A percentile compares a stretch with the other conserved stretches of the same genome.
Conservation (phyloP, 2,113 vertebrate genomes). For the Camelus bactrianus region DNA sequence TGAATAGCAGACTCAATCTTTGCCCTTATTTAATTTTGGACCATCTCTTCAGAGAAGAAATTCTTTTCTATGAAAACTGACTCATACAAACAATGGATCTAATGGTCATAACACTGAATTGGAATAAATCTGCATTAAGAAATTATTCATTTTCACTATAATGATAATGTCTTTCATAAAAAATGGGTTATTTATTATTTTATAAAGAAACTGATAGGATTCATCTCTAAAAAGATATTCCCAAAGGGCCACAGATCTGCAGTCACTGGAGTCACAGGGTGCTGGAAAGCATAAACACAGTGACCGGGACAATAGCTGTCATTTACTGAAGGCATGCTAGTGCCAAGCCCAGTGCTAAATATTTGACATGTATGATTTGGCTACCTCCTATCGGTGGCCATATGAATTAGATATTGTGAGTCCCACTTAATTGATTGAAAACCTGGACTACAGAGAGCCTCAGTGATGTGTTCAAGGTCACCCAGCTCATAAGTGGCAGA, state of each 20-base stretch:
- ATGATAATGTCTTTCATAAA: neutral
- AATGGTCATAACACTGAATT: neutral
- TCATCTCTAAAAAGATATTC: neutral
- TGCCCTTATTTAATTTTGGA: neutral
- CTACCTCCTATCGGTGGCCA: neutral
- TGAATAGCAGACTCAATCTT: neutral
- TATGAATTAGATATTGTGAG: neutral
- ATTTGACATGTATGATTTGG: neutral
- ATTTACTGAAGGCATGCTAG: neutral
- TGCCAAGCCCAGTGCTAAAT: neutral
- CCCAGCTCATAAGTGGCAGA: neutral
- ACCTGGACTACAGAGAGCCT: neutral
- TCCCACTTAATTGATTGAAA: neutral
- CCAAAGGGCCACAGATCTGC: neutral
- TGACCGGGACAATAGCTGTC: neutral
- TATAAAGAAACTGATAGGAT: conserved; percentile 28
- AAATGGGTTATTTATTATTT: conserved; percentile 40
- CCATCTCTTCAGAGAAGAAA: conserved; percentile 40
- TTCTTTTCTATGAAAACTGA: conserved; percentile 36
- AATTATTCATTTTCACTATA: neutral
- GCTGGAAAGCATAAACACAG: neutral
- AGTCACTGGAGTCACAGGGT: neutral
- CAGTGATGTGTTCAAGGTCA: neutral
- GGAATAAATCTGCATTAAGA: neutral
- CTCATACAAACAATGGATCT: neutral